Percentiles rank a stretch among this genome's conserved stretches.
Evolutionary conservation across 2,113 vertebrate genomes (phyloP).

Genomic region (Todiramphus saurophagus): DNA sequence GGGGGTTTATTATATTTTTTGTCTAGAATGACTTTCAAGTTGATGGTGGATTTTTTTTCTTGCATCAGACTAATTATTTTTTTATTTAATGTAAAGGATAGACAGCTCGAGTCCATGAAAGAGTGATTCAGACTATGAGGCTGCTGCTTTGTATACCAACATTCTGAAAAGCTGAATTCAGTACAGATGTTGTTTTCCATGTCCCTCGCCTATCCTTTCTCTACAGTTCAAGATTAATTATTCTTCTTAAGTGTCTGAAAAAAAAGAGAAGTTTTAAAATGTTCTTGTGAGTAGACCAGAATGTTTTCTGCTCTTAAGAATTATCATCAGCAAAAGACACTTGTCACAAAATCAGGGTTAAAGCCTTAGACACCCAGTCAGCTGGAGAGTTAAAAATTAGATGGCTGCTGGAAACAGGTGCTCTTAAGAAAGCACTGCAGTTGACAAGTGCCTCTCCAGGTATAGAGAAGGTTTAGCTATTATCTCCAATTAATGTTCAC

Average conservation of each 20-base stretch:
- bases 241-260: neutral
- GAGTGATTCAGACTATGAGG: neutral
- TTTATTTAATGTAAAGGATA: neutral
- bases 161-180: neutral
- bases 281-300: neutral
- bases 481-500: neutral
- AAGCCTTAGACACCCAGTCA: neutral
- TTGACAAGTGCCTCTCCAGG: neutral
- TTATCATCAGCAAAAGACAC: constrained; percentile 12
- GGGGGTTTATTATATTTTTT: neutral
- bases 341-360: constrained; percentile 34
- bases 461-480: neutral
- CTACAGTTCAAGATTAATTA: neutral
- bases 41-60: neutral
- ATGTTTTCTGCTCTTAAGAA: neutral
- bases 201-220: neutral
- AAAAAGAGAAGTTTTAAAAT: neutral
- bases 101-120: neutral
- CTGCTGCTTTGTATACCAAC: neutral
- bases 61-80: neutral
- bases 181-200: neutral
- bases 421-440: constrained; percentile 6
- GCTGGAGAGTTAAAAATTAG: neutral
- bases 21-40: neutral
- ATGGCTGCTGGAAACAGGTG: neutral